A percentile compares a stretch with the other conserved stretches of the same genome.
phyloP scores from a whole-genome alignment of 2,888 invertebrate genomes.

The Hemistola chrysoprasaria region DNA sequence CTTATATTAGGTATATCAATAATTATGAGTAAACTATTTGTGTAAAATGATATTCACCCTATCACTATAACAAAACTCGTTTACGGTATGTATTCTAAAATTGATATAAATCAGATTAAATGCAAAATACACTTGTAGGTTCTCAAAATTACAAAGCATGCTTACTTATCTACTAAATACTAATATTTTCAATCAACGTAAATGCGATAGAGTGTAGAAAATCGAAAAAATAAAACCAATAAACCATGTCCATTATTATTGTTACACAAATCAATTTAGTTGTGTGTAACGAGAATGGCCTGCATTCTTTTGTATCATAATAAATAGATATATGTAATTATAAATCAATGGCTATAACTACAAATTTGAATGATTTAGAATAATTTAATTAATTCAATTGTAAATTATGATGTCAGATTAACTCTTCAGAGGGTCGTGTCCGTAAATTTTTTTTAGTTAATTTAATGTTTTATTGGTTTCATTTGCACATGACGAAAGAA shows the following conservation, averaged over 20 bases:
- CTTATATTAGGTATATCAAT: no score
- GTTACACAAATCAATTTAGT: slow-evolving; percentile 2
- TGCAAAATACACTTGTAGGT: slow-evolving; percentile 30
- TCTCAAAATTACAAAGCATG: slow-evolving; percentile 28
- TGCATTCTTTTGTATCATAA: slow-evolving; percentile 3
- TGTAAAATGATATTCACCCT: slow-evolving; percentile 41
- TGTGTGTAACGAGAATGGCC: background rate
- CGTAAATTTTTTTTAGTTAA: background rate
- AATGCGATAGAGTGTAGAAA: slow-evolving; percentile 80
- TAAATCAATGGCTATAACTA: no score
- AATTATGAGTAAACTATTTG: slow-evolving; percentile 5
- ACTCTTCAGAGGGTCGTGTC: background rate
- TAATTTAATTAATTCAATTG: no score
- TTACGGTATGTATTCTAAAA: slow-evolving; percentile 24
- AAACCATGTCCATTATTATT: slow-evolving; percentile 48
- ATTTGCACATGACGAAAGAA: slow-evolving; percentile 53
- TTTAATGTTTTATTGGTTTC: slow-evolving; percentile 69
- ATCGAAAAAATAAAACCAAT: slow-evolving; percentile 72
- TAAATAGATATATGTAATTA: slow-evolving; percentile 1
- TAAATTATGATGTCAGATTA: no score
- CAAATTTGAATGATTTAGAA: no score
- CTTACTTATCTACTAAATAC: slow-evolving; percentile 27
- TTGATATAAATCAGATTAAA: slow-evolving; percentile 22
- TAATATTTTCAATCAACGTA: slow-evolving; percentile 34
- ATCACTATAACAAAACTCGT: slow-evolving; percentile 39